Evolutionary conservation across 2,888 invertebrate genomes (phyloP), one percentile per base, ranked within the genome.

Genomic region (Pyrrhosoma nymphula): DNA sequence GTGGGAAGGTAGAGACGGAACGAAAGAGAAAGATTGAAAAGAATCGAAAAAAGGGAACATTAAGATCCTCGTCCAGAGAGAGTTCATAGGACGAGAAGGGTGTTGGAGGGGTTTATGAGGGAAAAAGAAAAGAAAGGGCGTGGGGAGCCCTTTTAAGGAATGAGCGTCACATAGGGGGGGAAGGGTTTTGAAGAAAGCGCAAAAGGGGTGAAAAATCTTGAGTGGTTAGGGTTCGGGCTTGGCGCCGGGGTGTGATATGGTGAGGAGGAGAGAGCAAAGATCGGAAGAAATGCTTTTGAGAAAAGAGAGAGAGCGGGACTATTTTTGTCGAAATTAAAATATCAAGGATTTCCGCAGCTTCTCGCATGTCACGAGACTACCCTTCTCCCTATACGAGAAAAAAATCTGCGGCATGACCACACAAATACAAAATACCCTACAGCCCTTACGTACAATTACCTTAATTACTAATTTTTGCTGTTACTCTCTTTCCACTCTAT

Each of bases 51-150:
- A 91, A 39, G 47, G 47, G 26, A 20, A 14, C 93, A 69, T 93
- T 69, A 69, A 93, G 93, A 63, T 47, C 35, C 82, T 82, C 82
- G 82, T 82, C 82, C 35, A 35, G 60, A 26, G 60, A 26, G 89
- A 56, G 56, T 55, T 89, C 56, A 89, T 89, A 39, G 63, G 93
- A 93, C 39, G 69, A 47, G 91, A 20, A 35, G 60, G 60, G 91
- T 30, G 35, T 39, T 30, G 91, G 69, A 93, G 69, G 47, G 47
- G 93, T 69, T 69, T 47, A 16, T 82, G 18, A 60, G 60, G 20
- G 60, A 69, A 91, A 47, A 47, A 47, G 47, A 47, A 47, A 47
- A 93, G 55, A 91, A 39, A 39, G 39, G 93, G 47, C 47, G 75
- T 60, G 69, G 93, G 69, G 93, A 91, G 35, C 56, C 56, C 60